phyloP scores from a whole-genome alignment of 2,797 vertebrate genomes.

The Pipistrellus pygmaeus region DNA sequence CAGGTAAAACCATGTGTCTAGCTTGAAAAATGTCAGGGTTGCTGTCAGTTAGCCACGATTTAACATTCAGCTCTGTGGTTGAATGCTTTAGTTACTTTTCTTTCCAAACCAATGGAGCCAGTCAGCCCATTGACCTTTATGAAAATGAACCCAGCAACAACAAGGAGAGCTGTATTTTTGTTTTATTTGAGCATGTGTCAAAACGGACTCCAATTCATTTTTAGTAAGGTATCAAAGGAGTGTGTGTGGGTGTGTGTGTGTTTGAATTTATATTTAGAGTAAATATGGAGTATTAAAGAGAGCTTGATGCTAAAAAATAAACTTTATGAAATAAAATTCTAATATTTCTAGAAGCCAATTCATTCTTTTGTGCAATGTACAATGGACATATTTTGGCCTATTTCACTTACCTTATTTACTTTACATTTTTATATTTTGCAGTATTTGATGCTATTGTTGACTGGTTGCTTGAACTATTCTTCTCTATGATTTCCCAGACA shows the following conservation, averaged over 20 bases:
- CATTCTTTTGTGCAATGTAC: neutral
- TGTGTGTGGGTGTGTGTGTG: neutral
- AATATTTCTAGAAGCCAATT: slow-evolving; percentile 9
- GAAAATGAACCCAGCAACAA: slow-evolving; percentile 39
- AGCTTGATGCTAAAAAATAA: neutral
- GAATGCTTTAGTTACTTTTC: slow-evolving; percentile 28
- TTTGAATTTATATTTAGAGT: neutral
- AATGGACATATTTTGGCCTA: neutral
- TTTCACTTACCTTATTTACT: neutral
- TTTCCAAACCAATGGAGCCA: slow-evolving; percentile 26
- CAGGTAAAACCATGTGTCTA: neutral
- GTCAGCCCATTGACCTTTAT: slow-evolving; percentile 32
- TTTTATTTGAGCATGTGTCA: slow-evolving; percentile 25
- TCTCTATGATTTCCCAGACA: too few relatives aligned
- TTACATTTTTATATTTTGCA: neutral
- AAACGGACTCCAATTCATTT: slow-evolving; percentile 21
- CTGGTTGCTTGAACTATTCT: neutral
- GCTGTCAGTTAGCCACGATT: neutral
- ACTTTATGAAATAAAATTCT: neutral
- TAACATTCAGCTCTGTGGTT: slow-evolving; percentile 23
- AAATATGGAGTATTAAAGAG: neutral
- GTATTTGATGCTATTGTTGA: neutral
- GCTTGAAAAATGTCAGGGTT: neutral
- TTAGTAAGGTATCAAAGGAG: neutral
- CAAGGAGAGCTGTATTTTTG: neutral